Base-by-base conservation (phyloP, 2,888 invertebrate genomes). In the Morinoia aosen region DNA sequence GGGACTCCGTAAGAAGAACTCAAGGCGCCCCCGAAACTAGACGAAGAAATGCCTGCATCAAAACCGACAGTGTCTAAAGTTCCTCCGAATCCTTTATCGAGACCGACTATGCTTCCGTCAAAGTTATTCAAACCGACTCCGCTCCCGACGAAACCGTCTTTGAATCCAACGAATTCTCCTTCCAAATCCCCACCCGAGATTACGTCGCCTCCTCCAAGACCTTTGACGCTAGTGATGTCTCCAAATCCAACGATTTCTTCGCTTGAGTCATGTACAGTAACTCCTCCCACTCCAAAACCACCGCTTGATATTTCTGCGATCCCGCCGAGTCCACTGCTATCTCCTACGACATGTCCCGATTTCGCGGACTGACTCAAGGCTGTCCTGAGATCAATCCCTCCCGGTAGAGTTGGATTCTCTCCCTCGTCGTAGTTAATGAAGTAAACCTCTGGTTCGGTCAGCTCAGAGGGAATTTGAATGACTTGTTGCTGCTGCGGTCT, bases 401-500 rank as follows among this genome's bases (percentile, higher is more conserved):
- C 95, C 16, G 96, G 96, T 10, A 96, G 95, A 48, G 91, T 88
- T 57, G 95, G 95, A 94, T 96, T 96, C 25, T 96, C 96, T 5
- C 95, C 96, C 4, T 95, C 95, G 11, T 90, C 91, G 95, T 96
- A 96, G 94, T 94, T 95, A 91, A 96, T 95, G 91, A 95, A 96
- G 95, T 88, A 96, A 14, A 96, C 96, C n/a, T 96, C 95, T 12
- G 96, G 96, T 39, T 56, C 90, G 25, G 91, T 48, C 48, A 61
- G 61, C 33, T 94, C 61, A 58, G 95, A 88, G 14, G 96, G 96
- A 19, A 96, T 95, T 40, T 96, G 94, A 61, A 96, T 95, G 91
- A 96, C 90, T 48, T 95, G 39, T 58, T 40, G 96, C 48, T 94
- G 94, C 48, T 64, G 64, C 12, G 58, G 57, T 0, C 14, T 56